Evolutionary conservation across 2,113 vertebrate species (phyloP).

Genomic region (Xenus cinereus): DNA sequence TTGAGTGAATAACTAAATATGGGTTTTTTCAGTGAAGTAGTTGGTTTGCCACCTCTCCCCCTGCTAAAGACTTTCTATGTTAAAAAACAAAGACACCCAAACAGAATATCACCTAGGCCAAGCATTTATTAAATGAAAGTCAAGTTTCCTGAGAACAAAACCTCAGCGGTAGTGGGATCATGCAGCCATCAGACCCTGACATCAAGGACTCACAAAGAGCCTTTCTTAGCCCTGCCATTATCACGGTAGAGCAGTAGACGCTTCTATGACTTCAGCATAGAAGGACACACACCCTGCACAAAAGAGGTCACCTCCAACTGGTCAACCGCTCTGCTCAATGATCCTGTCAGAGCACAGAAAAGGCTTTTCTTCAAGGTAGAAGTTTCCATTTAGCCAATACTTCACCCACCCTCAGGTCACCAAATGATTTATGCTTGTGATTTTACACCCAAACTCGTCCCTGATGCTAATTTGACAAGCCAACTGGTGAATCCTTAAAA

Average conservation of each 20-base stretch:
- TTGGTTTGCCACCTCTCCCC: background rate
- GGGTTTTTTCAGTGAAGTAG: background rate
- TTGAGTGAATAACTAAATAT: background rate
- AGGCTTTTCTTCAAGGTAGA: background rate
- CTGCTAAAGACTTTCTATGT: background rate
- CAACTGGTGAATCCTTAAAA: constrained; percentile 59
- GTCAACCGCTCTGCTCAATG: background rate
- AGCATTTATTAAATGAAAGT: background rate
- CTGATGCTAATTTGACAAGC: constrained; percentile 59
- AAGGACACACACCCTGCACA: background rate
- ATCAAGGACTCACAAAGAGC: background rate
- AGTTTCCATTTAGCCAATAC: background rate
- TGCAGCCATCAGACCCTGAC: background rate
- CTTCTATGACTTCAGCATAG: background rate
- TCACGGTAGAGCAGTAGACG: background rate
- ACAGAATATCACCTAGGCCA: background rate
- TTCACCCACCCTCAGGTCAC: constrained; percentile 3
- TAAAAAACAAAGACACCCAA: background rate
- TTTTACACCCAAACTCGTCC: constrained; percentile 48
- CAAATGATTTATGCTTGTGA: constrained; percentile 12
- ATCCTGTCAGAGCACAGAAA: background rate
- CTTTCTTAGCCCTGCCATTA: background rate
- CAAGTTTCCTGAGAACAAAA: background rate
- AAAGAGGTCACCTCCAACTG: background rate
- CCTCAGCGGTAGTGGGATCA: background rate